Evolutionary conservation across 2,888 invertebrate species (phyloP), one percentile per base, ranked within the genome.

Genomic region (Rhodophaea formosa): DNA sequence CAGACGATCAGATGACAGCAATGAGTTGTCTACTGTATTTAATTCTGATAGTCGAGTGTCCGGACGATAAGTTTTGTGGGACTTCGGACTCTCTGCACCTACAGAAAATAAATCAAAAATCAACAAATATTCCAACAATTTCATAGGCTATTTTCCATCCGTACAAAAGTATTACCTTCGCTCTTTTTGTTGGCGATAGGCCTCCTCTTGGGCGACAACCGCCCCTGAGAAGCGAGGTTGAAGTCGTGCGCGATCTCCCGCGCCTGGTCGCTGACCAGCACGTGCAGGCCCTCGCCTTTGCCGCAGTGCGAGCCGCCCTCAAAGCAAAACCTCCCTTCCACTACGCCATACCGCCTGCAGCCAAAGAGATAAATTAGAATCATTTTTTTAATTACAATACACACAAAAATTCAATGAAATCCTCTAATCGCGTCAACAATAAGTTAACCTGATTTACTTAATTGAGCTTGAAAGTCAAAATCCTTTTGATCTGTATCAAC

Each of bases 221-320:
- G 94, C 32, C 95, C 95, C 67, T 94, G 94, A 0, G 95, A 93
- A 0, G 96, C 96, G 60, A 95, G 83, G 71, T 94, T 93, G 62
- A 95, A 90, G 56, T 94, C 94, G 53, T 92, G 91, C 6, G 94
- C 93, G 67, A 96, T 94, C 64, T 96, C 95, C 55, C 94, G 93
- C 15, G 95, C 95, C 77, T 95, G 96, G 77, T 96, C 96, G 16
- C 95, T 94, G 59, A 95, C 91, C 56, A 96, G 88, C 58, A 96
- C 94, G 79, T 96, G 95, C 29, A 96, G 88, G 0, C 97, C 97
- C 78, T 95, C 96, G 8, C 96, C 97, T 72, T 95, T 95, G 15
- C 96, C 96, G 83, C 97, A 97, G 62, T 95, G 92, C 0, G 97
- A 96, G 3, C 96, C 97, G 3, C 97, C 97, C 82, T 98, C 97